Conservation (phyloP, 2,113 vertebrate species). For the Dasyurus viverrinus region DNA sequence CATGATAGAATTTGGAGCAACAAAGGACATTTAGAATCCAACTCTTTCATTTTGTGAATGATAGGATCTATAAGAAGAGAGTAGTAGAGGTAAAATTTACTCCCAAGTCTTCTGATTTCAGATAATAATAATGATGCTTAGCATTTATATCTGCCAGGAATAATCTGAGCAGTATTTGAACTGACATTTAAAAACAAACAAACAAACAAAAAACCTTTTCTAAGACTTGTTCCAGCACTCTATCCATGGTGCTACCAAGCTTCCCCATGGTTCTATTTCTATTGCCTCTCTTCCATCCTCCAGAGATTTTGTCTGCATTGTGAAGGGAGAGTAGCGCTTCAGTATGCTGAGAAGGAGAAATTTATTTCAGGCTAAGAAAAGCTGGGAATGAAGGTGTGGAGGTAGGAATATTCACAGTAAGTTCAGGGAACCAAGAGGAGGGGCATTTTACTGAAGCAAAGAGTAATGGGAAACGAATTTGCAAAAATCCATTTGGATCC, state of each 20-base stretch:
- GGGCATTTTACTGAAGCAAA: not conserved
- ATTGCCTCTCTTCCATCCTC: not conserved
- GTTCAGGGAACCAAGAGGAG: not conserved
- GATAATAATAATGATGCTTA: not conserved
- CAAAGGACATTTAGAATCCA: not conserved
- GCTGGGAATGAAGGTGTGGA: not conserved
- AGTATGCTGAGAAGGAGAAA: not conserved
- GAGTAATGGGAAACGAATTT: not conserved
- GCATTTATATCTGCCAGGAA: not conserved
- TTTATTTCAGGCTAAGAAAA: not conserved
- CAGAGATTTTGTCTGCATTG: not conserved
- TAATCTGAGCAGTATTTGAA: not conserved
- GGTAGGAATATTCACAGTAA: not conserved
- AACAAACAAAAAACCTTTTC: not conserved
- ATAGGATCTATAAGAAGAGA: not conserved
- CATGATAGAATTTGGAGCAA: not conserved
- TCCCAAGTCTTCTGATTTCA: not conserved
- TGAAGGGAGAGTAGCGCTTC: not conserved
- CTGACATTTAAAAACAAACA: not conserved
- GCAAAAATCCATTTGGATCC: not conserved
- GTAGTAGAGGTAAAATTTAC: not conserved
- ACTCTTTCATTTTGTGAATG: not conserved
- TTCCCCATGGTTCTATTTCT: not conserved
- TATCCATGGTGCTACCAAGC: not conserved
- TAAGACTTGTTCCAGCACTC: not conserved